Evolutionary conservation across 37 sponge, comb jelly and placozoan genomes (phyloP).

Genomic region (Ianthella basta): DNA sequence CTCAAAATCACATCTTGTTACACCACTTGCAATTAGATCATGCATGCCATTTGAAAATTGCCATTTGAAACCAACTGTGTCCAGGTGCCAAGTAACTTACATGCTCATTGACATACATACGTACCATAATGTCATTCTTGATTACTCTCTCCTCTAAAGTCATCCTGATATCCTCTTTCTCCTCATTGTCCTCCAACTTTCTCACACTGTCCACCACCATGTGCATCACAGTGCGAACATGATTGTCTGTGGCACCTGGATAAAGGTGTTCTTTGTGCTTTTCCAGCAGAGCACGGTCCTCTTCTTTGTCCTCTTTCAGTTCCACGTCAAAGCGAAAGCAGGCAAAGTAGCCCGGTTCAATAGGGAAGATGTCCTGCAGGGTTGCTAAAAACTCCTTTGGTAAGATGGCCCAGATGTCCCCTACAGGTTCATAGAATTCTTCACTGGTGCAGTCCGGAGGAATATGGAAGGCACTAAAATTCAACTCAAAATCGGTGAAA

Average conservation of each 20-base stretch:
- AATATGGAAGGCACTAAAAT: slow-evolving; percentile 28
- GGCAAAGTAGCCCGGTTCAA: slow-evolving; percentile 51
- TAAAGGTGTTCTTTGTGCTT: not conserved
- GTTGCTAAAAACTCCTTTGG: slow-evolving; percentile 26
- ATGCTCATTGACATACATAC: too few relatives aligned
- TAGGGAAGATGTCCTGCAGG: slow-evolving; percentile 31
- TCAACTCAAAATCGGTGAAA: slow-evolving; percentile 42
- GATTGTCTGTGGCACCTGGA: slow-evolving; percentile 4
- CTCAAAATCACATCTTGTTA: too few relatives aligned
- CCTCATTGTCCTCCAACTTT: not conserved
- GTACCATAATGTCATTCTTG: too few relatives aligned
- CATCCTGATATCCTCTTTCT: too few relatives aligned
- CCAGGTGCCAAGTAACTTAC: too few relatives aligned
- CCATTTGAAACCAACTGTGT: too few relatives aligned
- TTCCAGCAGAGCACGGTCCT: not conserved
- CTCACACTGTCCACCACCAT: slow-evolving; percentile 44
- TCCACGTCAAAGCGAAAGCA: slow-evolving; percentile 66
- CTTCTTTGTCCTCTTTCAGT: not conserved
- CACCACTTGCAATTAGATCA: too few relatives aligned
- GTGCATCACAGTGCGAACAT: slow-evolving; percentile 60
- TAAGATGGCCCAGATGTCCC: not conserved
- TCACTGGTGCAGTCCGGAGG: slow-evolving; percentile 14
- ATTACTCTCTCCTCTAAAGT: too few relatives aligned
- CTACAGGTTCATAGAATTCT: slow-evolving; percentile 36
- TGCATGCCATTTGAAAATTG: too few relatives aligned